Conservation (phyloP, 2,113 vertebrate genomes). For the Nannospalax galili region DNA sequence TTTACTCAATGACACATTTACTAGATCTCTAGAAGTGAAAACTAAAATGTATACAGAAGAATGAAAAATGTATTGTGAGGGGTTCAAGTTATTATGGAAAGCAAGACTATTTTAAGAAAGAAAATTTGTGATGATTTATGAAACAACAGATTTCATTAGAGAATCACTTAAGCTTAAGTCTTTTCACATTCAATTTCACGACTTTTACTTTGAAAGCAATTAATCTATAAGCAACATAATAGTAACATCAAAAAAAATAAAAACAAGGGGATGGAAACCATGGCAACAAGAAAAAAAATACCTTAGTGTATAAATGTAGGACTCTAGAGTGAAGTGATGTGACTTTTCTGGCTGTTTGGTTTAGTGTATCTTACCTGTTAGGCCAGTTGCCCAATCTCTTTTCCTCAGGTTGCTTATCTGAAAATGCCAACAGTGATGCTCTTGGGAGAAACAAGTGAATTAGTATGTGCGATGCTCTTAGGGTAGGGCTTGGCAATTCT, state of each 20-base stretch:
- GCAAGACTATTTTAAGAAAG: not conserved
- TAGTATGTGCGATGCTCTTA: not conserved
- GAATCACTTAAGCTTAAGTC: not conserved
- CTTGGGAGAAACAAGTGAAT: not conserved
- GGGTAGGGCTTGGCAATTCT: not conserved
- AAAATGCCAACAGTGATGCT: not conserved
- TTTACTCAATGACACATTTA: not conserved
- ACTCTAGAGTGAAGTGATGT: not conserved
- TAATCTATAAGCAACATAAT: not conserved
- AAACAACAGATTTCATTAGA: not conserved
- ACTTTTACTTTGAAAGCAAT: not conserved
- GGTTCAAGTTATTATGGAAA: not conserved
- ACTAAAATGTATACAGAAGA: not conserved
- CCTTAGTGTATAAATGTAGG: not conserved
- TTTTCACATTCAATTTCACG: not conserved
- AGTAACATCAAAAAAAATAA: not conserved
- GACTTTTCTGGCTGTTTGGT: not conserved
- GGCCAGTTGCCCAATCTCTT: not conserved
- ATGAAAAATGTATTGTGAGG: not conserved
- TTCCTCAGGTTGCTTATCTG: not conserved
- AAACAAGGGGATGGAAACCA: not conserved
- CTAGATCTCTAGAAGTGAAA: not conserved
- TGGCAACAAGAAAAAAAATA: not conserved
- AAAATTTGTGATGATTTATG: not conserved
- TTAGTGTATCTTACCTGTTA: not conserved